Percentiles rank a stretch among this genome's conserved stretches.
phyloP scores from a whole-genome alignment of 2,113 vertebrate genomes.

The Aegithalos caudatus region DNA sequence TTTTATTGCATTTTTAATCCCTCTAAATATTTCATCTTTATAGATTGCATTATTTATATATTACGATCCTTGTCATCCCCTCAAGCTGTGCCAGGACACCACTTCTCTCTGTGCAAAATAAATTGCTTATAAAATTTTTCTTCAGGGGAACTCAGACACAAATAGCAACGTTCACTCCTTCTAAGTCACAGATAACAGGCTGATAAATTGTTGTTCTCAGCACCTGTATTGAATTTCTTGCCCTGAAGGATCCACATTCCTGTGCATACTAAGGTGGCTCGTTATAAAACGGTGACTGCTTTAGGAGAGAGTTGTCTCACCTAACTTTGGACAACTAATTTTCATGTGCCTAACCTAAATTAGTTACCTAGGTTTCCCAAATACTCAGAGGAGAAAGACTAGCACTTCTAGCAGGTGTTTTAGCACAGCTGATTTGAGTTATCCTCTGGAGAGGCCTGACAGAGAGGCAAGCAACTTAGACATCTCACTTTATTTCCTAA shows the following conservation, averaged over 20 bases:
- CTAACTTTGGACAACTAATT: neutral
- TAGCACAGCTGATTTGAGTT: neutral
- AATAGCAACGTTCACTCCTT: constrained; percentile 21
- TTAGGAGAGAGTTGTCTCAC: neutral
- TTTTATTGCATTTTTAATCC: constrained; percentile 54
- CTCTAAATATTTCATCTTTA: constrained; percentile 55
- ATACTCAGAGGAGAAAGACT: neutral
- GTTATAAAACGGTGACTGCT: neutral
- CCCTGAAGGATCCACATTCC: neutral
- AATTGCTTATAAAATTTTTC: constrained; percentile 48
- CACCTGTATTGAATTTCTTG: constrained; percentile 10
- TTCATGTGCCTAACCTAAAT: neutral
- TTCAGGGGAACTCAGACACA: constrained; percentile 14
- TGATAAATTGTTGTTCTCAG: constrained; percentile 48
- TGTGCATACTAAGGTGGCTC: neutral
- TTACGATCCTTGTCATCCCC: constrained; percentile 27
- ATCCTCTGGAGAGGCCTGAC: neutral
- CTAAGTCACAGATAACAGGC: constrained; percentile 47
- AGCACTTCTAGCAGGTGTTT: neutral
- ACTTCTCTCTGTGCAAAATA: constrained; percentile 30
- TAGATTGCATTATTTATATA: constrained; percentile 49
- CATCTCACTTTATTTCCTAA: neutral
- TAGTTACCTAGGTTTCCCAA: neutral
- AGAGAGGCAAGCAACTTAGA: neutral
- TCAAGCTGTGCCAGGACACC: constrained; percentile 31